Conservation (phyloP, 2,797 vertebrate genomes). For the Austrolebias charrua region DNA sequence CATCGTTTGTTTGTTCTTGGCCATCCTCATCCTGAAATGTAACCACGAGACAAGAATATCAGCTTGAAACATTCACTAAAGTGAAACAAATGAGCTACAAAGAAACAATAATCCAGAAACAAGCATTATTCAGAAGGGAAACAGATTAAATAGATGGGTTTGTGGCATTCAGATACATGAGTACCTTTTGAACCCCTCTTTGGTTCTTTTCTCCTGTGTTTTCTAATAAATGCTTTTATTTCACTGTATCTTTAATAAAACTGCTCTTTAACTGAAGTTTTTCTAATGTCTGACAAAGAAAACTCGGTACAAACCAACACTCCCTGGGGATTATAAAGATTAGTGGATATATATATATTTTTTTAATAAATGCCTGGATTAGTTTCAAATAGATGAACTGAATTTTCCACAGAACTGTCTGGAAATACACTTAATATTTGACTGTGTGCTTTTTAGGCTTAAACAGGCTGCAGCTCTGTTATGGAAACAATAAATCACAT, state of each 20-base stretch:
- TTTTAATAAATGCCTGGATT: conserved; percentile 36
- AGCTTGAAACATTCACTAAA: not conserved
- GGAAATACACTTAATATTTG: conserved; percentile 49
- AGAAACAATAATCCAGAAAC: not conserved
- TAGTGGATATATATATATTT: conserved; percentile 34
- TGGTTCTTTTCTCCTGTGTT: not conserved
- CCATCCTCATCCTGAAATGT: conserved; percentile 71
- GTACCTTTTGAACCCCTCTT: not conserved
- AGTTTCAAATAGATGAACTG: conserved; percentile 43
- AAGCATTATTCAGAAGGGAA: not conserved
- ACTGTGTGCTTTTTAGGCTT: conserved; percentile 12
- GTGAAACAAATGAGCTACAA: not conserved
- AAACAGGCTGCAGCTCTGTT: conserved; percentile 44
- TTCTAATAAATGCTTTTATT: not conserved
- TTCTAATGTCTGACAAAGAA: conserved; percentile 2
- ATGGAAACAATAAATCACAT: conserved; percentile 47
- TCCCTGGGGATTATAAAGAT: conserved; percentile 37
- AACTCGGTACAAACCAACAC: conserved; percentile 33
- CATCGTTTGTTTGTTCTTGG: conserved; percentile 69
- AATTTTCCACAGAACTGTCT: conserved; percentile 42
- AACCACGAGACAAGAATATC: conserved; percentile 30
- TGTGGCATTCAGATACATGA: not conserved
- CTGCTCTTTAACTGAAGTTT: conserved; percentile 6
- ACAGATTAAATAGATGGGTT: not conserved
- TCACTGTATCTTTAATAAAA: conserved; percentile 19